Conservation (phyloP, 2,888 invertebrate genomes). For the Hirudinaria manillensis region DNA sequence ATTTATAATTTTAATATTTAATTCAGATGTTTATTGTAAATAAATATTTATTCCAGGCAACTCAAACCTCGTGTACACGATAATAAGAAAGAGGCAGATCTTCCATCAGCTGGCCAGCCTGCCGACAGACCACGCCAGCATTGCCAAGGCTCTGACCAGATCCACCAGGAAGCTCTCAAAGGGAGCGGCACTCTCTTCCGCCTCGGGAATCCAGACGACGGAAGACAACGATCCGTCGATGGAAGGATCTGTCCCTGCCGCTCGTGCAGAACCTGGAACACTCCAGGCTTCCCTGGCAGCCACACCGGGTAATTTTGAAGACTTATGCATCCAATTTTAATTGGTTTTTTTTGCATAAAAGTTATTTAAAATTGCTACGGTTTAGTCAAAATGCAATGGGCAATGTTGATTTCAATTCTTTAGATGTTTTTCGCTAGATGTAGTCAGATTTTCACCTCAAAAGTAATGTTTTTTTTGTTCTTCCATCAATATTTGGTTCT, state of each 20-base stretch:
- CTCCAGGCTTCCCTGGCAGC: slow-evolving; percentile 80
- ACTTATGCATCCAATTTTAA: neutral
- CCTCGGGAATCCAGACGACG: neutral
- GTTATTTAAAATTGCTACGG: neutral
- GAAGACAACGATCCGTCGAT: slow-evolving; percentile 48
- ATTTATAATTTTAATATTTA: too few species aligned
- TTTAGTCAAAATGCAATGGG: neutral
- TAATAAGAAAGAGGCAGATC: slow-evolving; percentile 94
- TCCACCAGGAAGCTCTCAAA: slow-evolving; percentile 23
- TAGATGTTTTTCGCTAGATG: too few species aligned
- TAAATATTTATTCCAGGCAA: slow-evolving; percentile 64
- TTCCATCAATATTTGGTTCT: too few species aligned
- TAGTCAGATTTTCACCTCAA: too few species aligned
- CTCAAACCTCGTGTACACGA: slow-evolving; percentile 94
- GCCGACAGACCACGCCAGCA: slow-evolving; percentile 83
- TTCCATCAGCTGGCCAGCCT: slow-evolving; percentile 96
- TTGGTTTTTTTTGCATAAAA: neutral
- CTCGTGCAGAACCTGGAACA: slow-evolving; percentile 64
- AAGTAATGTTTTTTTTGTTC: too few species aligned
- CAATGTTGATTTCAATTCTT: neutral
- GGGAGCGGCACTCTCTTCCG: neutral
- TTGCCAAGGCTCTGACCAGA: slow-evolving; percentile 65
- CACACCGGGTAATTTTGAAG: slow-evolving; percentile 66
- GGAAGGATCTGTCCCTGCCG: slow-evolving; percentile 52
- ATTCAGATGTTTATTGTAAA: neutral